Base-by-base conservation (phyloP, 2,888 invertebrate species). In the Rhogogaster chlorosoma region DNA sequence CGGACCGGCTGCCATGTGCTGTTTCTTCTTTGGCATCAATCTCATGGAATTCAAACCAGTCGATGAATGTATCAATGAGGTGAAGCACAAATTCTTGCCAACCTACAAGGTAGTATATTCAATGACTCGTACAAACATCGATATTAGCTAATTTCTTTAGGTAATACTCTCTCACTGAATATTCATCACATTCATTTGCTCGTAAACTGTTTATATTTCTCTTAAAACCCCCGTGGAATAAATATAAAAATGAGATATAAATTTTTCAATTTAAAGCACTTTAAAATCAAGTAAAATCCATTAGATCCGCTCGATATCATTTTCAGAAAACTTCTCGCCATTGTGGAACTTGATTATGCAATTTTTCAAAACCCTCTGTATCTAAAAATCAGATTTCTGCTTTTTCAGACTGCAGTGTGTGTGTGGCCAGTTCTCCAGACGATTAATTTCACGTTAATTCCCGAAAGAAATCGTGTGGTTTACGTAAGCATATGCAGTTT, bases 11-110 rank as follows among this genome's bases (percentile, higher is more conserved):
- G 97, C 97, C 45, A 96, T 97, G 95, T 95, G 95, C 87, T 96
- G 96, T 88, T 97, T 97, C 91, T 97, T 96, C 91, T 96, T 97
- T 92, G 95, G 96, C 42, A 97, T 97, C 95, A 97, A 96, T 90
- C 90, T 97, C 84, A 91, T 97, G 85, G 97, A 97, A 94, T 94
- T 95, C 88, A 96, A 96, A 90, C 95, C 95, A 29, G 90, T 96
- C 42, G 92, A 95, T 85, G 95, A 96, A 90, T 96, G 96, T 61
- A 91, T 95, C 49, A 94, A 95, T 83, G 97, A 97, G 95, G 96
- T 97, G 0, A 94, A 95, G 91, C 95, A 95, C 57, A 97, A 97
- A 92, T 96, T 97, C 90, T 94, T 95, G 92, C 96, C 97, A 71
- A 97, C 97, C 18, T 97, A 96, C 89, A 96, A 96, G 95, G 96